Evolutionary conservation across 2,113 vertebrate species (phyloP), one percentile per base, ranked within the genome.

Genomic region (Spheniscus mendiculus): DNA sequence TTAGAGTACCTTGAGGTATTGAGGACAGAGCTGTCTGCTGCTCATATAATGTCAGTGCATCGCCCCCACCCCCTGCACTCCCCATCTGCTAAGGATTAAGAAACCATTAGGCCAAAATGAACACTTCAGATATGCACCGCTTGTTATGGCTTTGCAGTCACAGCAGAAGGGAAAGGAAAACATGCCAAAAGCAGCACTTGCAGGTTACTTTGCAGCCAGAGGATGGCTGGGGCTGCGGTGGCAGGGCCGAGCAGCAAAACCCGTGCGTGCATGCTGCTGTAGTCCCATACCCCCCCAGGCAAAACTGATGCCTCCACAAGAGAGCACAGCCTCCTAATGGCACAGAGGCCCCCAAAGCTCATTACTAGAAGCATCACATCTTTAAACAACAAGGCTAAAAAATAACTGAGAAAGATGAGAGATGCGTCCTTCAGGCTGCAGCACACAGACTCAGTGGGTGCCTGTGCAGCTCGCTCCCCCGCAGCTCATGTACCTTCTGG

Each of bases 1-100:
- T 79, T 84, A 79, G 76, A 90, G 77, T 85, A 96, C 93, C 80
- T 97, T 89, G 79, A 91, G 38, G 38, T 90, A 93, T 95, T 87
- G 93, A 66, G 79, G 69, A 74, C 88, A 83, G 82, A 85, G 80
- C 77, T 95, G 86, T 96, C 91, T 96, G 81, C 71, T 58, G 50
- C 65, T 96, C 71, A 15, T n/a, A 40, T 5, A 82, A 42, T 38
- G 52, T 22, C 53, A 89, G n/a, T 5, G 3, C 38, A 12, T n/a
- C 7, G 1, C 20, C 40, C 73, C 34, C 69, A 27, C 40, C 22
- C 32, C 53, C 52, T 23, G 36, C 7, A 7, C 29, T 42, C 40
- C 36, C 62, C 2, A 22, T 30, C 70, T 38, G 50, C 38, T 45
- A 7, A 62, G 65, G 77, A 94, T 87, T 81, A 66, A 84, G 69